These are phyloP conservation scores for Coranthus polyacanthus DNA, from an alignment of 2,797 vertebrate genomes.

Conservation along the genomic window DNA sequence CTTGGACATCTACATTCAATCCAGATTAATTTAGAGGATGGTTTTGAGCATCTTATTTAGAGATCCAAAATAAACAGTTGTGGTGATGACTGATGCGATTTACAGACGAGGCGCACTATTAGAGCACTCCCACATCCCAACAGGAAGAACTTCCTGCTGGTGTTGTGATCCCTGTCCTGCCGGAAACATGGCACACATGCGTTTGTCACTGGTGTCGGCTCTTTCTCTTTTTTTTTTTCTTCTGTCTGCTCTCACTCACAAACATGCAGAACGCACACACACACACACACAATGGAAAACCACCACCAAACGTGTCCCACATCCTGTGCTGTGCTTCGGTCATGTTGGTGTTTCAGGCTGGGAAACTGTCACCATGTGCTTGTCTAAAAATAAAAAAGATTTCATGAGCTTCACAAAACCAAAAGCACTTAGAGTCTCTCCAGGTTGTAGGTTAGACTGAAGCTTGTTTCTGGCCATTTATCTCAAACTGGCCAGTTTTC, in stretches of 20 bases:
- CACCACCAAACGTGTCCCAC: conserved; percentile 58
- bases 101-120: conserved; percentile 7
- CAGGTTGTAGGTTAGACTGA: conserved; percentile 33
- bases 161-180: conserved; percentile 53
- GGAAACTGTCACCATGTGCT: conserved; percentile 51
- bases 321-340: conserved; percentile 61
- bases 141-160: conserved; percentile 78
- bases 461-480: conserved; percentile 21
- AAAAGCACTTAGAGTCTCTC: conserved; percentile 20
- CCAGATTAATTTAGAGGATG: conserved; percentile 39
- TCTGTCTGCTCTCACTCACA: background rate
- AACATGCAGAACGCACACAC: conserved; percentile 1
- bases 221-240: background rate
- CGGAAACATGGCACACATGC: conserved; percentile 38
- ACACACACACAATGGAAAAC: conserved; percentile 55
- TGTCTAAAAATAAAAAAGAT: conserved; percentile 13
- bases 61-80: background rate
- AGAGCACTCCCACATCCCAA: conserved; percentile 55
- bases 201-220: conserved; percentile 19
- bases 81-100: conserved; percentile 31
- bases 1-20: conserved; percentile 26
- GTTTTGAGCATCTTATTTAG: conserved; percentile 24
- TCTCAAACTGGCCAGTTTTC: conserved; percentile 49
- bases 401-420: conserved; percentile 25
- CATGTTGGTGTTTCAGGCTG: conserved; percentile 47